A percentile compares a stretch with the other conserved stretches of the same genome.
phyloP scores from a whole-genome alignment of 1,140 invertebrate species.

The fruit fly (Drosophila melanogaster) region DNA sequence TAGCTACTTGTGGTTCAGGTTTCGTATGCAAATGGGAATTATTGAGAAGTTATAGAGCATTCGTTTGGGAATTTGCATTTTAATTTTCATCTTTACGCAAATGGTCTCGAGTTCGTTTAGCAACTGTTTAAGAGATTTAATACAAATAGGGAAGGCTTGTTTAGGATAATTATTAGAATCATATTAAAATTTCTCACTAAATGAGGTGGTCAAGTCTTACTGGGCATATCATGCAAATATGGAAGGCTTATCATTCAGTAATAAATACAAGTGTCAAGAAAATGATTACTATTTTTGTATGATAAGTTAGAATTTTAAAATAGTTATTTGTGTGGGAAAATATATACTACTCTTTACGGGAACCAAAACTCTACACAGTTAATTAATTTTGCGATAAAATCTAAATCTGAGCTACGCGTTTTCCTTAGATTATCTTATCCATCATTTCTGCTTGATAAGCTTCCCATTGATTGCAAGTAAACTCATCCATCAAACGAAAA shows the following conservation, averaged over 20 bases:
- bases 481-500: constrained; percentile 43
- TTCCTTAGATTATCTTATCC: constrained; percentile 24
- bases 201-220: too few relatives aligned
- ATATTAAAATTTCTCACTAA: background rate
- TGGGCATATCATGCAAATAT: background rate
- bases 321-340: too few relatives aligned
- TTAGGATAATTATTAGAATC: background rate
- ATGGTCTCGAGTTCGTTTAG: background rate
- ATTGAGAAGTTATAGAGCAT: constrained; percentile 46
- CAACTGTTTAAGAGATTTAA: background rate
- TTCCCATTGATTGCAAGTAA: constrained; percentile 20
- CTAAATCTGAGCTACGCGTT: constrained; percentile 1
- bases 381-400: background rate
- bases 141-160: constrained; percentile 2
- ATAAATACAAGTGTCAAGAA: background rate
- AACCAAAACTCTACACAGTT: too few relatives aligned
- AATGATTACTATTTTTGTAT: too few relatives aligned
- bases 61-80: constrained; percentile 21
- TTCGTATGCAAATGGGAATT: constrained; percentile 44
- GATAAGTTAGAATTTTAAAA: too few relatives aligned
- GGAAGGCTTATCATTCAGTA: background rate
- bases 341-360: too few relatives aligned
- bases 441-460: constrained; percentile 37
- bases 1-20: constrained; percentile 26
- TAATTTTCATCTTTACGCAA: constrained; percentile 14